Evolutionary conservation across 2,113 vertebrate genomes (phyloP).

Genomic region (Nettapus auritus): DNA sequence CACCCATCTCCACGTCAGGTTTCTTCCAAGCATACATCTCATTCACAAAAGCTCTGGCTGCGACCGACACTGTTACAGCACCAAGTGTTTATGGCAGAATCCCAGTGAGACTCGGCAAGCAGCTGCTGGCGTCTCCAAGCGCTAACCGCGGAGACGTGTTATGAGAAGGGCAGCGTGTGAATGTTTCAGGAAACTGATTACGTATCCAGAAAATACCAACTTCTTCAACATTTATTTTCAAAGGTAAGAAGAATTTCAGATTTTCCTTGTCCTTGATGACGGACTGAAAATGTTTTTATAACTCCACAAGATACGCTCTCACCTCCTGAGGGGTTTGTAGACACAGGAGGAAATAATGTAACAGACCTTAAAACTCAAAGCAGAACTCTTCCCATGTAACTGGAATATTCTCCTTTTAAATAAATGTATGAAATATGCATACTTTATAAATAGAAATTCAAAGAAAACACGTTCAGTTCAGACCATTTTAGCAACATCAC

Average conservation of each 20-base stretch:
- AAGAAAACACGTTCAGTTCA: background rate
- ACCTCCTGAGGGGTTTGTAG: background rate
- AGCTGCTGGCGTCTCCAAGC: background rate
- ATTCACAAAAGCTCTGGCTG: background rate
- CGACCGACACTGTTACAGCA: background rate
- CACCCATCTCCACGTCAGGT: background rate
- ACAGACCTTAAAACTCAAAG: background rate
- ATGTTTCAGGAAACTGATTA: background rate
- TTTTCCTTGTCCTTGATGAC: background rate
- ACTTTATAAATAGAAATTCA: background rate
- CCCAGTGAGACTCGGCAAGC: background rate
- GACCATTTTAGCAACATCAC: background rate
- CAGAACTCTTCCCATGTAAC: background rate
- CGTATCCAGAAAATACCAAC: background rate
- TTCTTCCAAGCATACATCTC: background rate
- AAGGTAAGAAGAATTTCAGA: background rate
- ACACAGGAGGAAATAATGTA: background rate
- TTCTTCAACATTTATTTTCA: background rate
- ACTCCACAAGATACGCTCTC: background rate
- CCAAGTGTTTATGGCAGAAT: background rate
- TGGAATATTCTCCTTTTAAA: background rate
- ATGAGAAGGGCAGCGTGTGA: background rate
- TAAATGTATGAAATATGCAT: background rate
- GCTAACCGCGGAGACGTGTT: background rate
- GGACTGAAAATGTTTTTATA: background rate